Evolutionary conservation across 2,113 vertebrate species (phyloP), one percentile per base, ranked within the genome.

Genomic region (Smithornis capensis): DNA sequence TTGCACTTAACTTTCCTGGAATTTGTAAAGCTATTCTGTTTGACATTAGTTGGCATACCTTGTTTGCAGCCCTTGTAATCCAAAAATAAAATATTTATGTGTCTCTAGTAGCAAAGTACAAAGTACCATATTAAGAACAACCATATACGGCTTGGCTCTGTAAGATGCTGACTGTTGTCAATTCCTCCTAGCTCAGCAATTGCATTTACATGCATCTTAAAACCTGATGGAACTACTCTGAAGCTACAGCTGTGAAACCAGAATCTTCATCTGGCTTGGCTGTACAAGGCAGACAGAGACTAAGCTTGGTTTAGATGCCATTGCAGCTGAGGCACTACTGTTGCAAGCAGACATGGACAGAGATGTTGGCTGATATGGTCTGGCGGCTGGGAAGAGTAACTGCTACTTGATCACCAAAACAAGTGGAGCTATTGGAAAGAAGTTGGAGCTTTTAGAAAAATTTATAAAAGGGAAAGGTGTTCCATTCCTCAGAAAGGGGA

Each of bases 51-150:
- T 96, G 95, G 94, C 95, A 96, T 94, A 95, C 93, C 96, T 97
- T 95, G 92, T 94, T 95, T 96, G 93, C 90, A 96, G 74, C 93
- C 88, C 94, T 94, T 95, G 90, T 96, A 94, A 95, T 96, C 92
- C 92, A 94, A 96, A 97, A 93, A 96, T 94, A 96, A 97, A 96
- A 97, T 97, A 96, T 97, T 97, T 96, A 96, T 94, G 71, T 96
- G 92, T 96, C 90, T 97, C 93, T 96, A 87, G 76, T 90, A 96
- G 85, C 90, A 68, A 96, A 96, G 92, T 81, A 93, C 42, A 33
- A 94, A 94, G 94, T 86, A 47, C 92, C 88, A 75, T 92, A 96
- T 92, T 96, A 95, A 97, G 96, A 92, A 95, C 90, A 75, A 11
- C 92, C 92, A 94, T 96, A 96, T 96, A 97, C 68, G 83, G 60